Evolutionary conservation across 1,140 invertebrate species (phyloP), one percentile per base, ranked within the genome.

Genomic region (Streblospio benedicti): DNA sequence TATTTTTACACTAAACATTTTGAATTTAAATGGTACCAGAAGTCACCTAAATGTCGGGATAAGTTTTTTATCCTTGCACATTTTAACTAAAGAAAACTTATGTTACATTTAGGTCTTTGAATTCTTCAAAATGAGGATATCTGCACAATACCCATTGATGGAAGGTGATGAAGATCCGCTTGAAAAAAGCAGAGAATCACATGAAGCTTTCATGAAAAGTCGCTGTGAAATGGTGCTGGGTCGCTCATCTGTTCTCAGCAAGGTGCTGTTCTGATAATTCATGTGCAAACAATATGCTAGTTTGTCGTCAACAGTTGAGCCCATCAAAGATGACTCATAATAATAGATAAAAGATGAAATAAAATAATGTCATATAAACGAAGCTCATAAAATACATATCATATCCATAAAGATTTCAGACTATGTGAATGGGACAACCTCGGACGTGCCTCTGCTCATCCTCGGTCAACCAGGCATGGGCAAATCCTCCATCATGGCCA

Each of bases 191-290:
- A 47, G 53, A 5, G 32, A 53, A 5, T 35, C 30, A n/a, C 61
- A 63, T n/a, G 57, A 63, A 32, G 57, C 57, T 5, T 63, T 63
- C 50, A 60, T 63, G 57, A 58, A 63, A 43, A 59, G 38, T 25
- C 31, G 61, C 23, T 47, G 55, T 55, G 35, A 59, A 5, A 44
- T 5, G 25, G 61, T 63, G 12, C 18, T 59, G 25, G 61, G 61
- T 25, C 43, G 61, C 3, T 27, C 53, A 43, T 47, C 52, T 44
- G 35, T 53, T 20, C 18, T 63, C 43, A 47, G 28, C n/a, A 28
- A 59, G 57, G 61, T 63, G 23, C n/a, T n/a, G 23, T 25, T 33
- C 23, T 49, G 9, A 12, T 23, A 14, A 23, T 25, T 49, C 23
- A n/a, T n/a, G n/a, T n/a, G n/a, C n/a, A n/a, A n/a, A n/a, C n/a